phyloP scores from a whole-genome alignment of 2,113 vertebrate genomes.

The Plecturocebus donacophilus region DNA sequence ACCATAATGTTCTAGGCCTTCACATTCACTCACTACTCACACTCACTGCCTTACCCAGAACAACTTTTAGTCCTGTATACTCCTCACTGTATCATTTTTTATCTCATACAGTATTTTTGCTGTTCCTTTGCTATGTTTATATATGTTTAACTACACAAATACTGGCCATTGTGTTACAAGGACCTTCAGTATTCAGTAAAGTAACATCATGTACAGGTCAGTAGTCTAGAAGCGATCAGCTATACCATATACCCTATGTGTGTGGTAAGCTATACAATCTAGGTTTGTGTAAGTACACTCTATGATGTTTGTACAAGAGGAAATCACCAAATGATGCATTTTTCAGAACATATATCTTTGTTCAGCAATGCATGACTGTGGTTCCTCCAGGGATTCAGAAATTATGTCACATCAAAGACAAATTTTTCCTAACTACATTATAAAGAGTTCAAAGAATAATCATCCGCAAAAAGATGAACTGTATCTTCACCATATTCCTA shows the following conservation, averaged over 20 bases:
- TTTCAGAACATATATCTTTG: not conserved
- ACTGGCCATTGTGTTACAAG: not conserved
- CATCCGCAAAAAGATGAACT: not conserved
- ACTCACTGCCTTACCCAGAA: not conserved
- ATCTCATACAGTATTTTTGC: not conserved
- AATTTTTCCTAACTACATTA: slow-evolving; percentile 2
- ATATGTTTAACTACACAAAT: not conserved
- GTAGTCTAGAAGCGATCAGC: not conserved
- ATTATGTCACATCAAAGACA: not conserved
- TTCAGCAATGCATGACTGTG: not conserved
- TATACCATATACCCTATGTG: not conserved
- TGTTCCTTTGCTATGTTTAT: not conserved
- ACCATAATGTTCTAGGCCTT: not conserved
- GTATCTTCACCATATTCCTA: not conserved
- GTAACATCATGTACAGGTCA: not conserved
- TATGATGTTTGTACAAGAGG: not conserved
- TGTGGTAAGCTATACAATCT: not conserved
- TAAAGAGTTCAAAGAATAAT: not conserved
- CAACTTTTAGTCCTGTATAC: not conserved
- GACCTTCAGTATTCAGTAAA: not conserved
- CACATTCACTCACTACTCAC: not conserved
- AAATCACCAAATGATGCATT: not conserved
- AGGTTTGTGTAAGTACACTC: not conserved
- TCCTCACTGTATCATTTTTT: not conserved
- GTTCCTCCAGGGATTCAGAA: not conserved